phyloP scores from a whole-genome alignment of 2,797 vertebrate species.

The Onychomys leucogaster region DNA sequence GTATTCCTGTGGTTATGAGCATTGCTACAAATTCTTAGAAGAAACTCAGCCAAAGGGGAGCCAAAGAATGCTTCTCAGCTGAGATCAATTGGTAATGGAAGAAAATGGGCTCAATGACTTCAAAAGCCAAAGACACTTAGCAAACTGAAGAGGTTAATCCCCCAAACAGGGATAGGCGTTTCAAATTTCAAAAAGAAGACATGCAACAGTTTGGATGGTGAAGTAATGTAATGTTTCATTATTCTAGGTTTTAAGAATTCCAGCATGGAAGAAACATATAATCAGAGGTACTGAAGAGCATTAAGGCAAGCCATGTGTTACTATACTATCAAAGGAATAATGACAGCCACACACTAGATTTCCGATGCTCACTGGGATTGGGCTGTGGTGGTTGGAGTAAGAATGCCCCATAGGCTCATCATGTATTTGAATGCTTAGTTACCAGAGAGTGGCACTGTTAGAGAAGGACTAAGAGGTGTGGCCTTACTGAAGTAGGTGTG shows the following conservation, averaged over 20 bases:
- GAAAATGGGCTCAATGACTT: not conserved
- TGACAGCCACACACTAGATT: not conserved
- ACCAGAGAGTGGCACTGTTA: not conserved
- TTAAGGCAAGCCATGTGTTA: not conserved
- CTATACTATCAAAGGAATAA: not conserved
- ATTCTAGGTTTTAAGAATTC: not conserved
- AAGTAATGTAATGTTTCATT: not conserved
- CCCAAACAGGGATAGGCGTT: not conserved
- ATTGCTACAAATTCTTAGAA: not conserved
- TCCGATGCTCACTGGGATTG: not conserved
- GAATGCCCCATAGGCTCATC: not conserved
- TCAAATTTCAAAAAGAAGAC: not conserved
- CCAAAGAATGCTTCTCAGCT: not conserved
- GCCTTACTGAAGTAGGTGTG: not conserved
- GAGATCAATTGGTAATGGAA: conserved; percentile 1
- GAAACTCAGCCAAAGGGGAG: not conserved
- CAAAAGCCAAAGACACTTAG: not conserved
- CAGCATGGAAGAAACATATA: not conserved
- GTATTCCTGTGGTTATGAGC: not conserved
- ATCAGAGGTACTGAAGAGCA: not conserved
- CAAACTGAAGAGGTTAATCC: not conserved
- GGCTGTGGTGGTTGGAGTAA: not conserved
- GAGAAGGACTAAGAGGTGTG: not conserved
- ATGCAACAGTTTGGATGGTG: not conserved
- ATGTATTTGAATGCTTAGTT: not conserved